Percentiles rank a stretch among this genome's conserved stretches.
Evolutionary conservation across 2,888 invertebrate species (phyloP).

Genomic region (Meganola albula): DNA sequence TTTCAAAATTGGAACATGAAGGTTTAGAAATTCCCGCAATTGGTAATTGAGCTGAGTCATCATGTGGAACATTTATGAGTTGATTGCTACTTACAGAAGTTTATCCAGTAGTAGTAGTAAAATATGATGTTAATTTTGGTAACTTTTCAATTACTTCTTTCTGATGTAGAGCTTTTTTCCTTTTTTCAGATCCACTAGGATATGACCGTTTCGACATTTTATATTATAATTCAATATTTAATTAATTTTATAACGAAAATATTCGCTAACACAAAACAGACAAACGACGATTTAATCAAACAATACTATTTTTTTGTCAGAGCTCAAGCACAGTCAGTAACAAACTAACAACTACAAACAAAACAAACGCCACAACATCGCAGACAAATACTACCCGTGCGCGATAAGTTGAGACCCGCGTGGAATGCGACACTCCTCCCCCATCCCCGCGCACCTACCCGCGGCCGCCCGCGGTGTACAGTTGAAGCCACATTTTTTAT

Average conservation of each 20-base stretch:
- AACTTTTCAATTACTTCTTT: constrained; percentile 17
- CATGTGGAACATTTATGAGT: neutral
- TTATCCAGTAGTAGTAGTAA: constrained; percentile 11
- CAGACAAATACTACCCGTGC: neutral
- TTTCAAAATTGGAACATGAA: constrained; percentile 8
- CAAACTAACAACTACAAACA: neutral
- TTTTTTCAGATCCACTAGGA: constrained; percentile 17
- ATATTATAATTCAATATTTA: constrained; percentile 1
- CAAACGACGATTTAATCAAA: neutral
- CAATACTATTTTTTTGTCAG: too few relatives aligned
- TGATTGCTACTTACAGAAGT: constrained; percentile 11
- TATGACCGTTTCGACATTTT: constrained; percentile 7
- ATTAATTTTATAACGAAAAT: neutral
- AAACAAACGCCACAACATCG: neutral
- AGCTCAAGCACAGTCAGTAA: neutral
- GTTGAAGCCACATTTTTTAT: too few relatives aligned
- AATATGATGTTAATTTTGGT: constrained; percentile 18
- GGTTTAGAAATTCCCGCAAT: constrained; percentile 10
- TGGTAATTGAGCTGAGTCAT: constrained; percentile 6
- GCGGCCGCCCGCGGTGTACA: too few relatives aligned
- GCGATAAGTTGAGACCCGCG: too few relatives aligned
- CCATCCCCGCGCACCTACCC: too few relatives aligned
- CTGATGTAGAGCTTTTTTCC: constrained; percentile 15
- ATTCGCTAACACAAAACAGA: neutral
- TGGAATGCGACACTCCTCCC: too few relatives aligned